Base-by-base conservation (phyloP, 2,797 vertebrate genomes). In the Eutrigla gurnardus region DNA sequence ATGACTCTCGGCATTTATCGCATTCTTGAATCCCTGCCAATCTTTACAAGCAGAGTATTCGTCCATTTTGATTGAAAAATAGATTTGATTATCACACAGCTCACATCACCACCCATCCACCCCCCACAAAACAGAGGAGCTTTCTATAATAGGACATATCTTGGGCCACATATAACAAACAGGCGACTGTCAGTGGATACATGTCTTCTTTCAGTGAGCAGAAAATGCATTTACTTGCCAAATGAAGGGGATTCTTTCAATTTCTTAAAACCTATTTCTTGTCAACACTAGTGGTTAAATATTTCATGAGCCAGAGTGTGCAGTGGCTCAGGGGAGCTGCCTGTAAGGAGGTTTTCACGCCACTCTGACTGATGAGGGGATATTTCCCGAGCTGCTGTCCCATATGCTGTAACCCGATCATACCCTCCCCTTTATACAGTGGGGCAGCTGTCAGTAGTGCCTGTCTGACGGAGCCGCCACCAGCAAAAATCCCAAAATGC, bases 251-350 rank as follows among this genome's bases (percentile, higher is more conserved):
- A 91, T 94, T 93, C 91, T 95, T 96, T 94, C 94, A 93, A 88
- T 96, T 95, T 93, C 92, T 94, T 95, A 96, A 97, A 97, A 97
- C 91, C 85, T 88, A 93, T 95, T 96, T 93, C 95, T 96, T 95
- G 95, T 96, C 96, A 96, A 96, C 93, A 94, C 86, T 86, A 80
- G 81, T 74, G 79, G 89, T 92, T 96, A 94, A 97, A 97, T 97
- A 98, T 96, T 97, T 96, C 85, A 97, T 95, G 91, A 94, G 93
- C 75, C 91, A 74, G 91, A 90, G 90, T 95, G 94, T 92, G 89
- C 83, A 80, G 87, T 62, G 89, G 89, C 94, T 93, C 93, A 67
- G 81, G 95, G 91, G 93, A 94, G 85, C 82, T 90, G 90, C 92
- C 89, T 92, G 91, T 80, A 78, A 85, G 95, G 89, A 94, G 93